Base-by-base conservation (phyloP, 64 coral and sea anemone genomes). In the Dendrophyllia cribrosa region DNA sequence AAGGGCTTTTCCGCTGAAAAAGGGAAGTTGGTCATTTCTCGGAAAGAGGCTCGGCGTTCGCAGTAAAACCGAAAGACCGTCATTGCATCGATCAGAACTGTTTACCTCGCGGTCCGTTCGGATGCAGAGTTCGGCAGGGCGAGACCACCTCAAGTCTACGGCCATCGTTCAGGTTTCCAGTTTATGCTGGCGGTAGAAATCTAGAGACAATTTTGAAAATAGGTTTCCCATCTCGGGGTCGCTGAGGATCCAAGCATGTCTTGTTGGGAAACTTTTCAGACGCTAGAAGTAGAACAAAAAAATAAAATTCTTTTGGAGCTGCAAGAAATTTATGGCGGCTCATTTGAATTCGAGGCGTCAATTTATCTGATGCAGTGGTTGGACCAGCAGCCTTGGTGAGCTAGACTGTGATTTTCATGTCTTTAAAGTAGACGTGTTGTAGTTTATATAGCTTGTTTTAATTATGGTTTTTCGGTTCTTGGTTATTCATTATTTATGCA, bases 291-390 rank as follows among this genome's bases (percentile, higher is more conserved):
- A 13, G 43, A 68, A 5, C 60, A 67, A 8, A 84, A 68, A 63
- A 84, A 66, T 25, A 67, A 23, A 49, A 84, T 84, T 51, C 80
- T 84, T 17, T 46, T 65, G 13, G 80, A 84, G 80, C 80, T 84
- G 16, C 80, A 84, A 63, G 45, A 19, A 1, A 63, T 23, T 84
- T 84, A 23, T 84, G 80, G 80, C 80, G 80, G 61, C 43, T 84
- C 80, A 50, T 24, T 84, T 84, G 80, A 84, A 84, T 84, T 84
- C 62, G 80, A 84, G 20, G 80, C 80, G 7, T 67, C 60, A 8
- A 84, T 84, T 67, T 84, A 84, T 51, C 46, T 84, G n/a, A 84
- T 84, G 80, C 80, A 84, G 62, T 84, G 80, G 80, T 51, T 84
- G 62, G 80, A 67, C 4, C 80, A 50, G 15, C 80, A 84, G 62